These are phyloP conservation scores for Hypothenemus hampei DNA, from an alignment of 1,140 invertebrate genomes.

Conservation along the genomic window DNA sequence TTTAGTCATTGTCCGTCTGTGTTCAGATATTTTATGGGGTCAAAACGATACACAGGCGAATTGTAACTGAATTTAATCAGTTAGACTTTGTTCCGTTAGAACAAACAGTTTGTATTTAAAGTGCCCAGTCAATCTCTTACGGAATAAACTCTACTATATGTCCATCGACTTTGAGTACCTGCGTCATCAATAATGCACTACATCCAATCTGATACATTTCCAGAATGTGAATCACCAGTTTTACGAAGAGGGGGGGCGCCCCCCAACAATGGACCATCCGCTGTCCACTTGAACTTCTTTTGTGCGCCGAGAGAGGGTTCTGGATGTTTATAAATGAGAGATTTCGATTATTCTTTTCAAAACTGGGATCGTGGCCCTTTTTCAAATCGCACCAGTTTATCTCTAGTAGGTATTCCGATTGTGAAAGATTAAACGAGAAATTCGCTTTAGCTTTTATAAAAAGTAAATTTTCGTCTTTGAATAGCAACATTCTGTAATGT, in stretches of 20 bases:
- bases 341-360: constrained; percentile 22
- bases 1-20: constrained; percentile 26
- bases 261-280: constrained; percentile 2
- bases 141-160: constrained; percentile 22
- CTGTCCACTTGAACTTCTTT: constrained; percentile 26
- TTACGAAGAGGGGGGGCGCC: constrained; percentile 16
- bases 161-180: constrained; percentile 39
- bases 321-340: constrained; percentile 23
- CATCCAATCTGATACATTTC: constrained; percentile 40
- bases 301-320: constrained; percentile 28
- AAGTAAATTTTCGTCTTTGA: no score
- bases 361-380: neutral
- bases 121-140: constrained; percentile 1
- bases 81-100: constrained; percentile 15
- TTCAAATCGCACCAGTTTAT: neutral
- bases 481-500: no score
- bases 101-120: neutral
- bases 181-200: constrained; percentile 45
- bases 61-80: constrained; percentile 10
- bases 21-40: constrained; percentile 27
- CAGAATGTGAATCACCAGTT: constrained; percentile 39
- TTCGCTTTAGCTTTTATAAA: no score
- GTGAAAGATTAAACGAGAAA: neutral
- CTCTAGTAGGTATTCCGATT: neutral
- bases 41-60: constrained; percentile 15